These are phyloP conservation scores for Lasioglossum baleicum DNA, from an alignment of 1,140 invertebrate species.

Conservation along the genomic window DNA sequence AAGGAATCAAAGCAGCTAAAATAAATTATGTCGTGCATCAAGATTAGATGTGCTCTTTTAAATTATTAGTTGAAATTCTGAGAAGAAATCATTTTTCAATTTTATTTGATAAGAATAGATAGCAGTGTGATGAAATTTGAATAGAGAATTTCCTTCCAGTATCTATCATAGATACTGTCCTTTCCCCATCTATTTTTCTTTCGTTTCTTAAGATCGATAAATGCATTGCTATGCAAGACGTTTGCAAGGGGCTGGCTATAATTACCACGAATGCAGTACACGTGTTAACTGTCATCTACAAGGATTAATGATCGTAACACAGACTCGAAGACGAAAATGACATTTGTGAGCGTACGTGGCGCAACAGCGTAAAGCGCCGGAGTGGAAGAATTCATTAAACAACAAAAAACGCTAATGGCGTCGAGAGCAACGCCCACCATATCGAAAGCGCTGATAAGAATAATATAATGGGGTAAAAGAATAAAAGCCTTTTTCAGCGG, in stretches of 20 bases:
- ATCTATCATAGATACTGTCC: neutral
- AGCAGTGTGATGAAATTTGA: too few species aligned
- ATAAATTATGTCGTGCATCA: too few species aligned
- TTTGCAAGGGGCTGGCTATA: neutral
- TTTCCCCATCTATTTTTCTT: neutral
- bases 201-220: too few species aligned
- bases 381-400: slow-evolving; percentile 11
- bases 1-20: too few species aligned
- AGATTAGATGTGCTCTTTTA: too few species aligned
- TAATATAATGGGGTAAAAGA: neutral
- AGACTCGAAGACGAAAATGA: neutral
- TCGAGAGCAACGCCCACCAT: neutral
- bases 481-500: neutral
- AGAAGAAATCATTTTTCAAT: too few species aligned
- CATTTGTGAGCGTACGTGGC: neutral
- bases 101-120: too few species aligned
- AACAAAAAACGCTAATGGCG: slow-evolving; percentile 14
- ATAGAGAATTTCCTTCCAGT: too few species aligned
- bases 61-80: too few species aligned
- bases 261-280: slow-evolving; percentile 16
- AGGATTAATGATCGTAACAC: slow-evolving; percentile 1
- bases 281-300: neutral
- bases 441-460: slow-evolving; percentile 16
- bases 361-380: neutral
- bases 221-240: neutral